phyloP scores from a whole-genome alignment of 2,888 invertebrate species.

The Hetaerina titia region DNA sequence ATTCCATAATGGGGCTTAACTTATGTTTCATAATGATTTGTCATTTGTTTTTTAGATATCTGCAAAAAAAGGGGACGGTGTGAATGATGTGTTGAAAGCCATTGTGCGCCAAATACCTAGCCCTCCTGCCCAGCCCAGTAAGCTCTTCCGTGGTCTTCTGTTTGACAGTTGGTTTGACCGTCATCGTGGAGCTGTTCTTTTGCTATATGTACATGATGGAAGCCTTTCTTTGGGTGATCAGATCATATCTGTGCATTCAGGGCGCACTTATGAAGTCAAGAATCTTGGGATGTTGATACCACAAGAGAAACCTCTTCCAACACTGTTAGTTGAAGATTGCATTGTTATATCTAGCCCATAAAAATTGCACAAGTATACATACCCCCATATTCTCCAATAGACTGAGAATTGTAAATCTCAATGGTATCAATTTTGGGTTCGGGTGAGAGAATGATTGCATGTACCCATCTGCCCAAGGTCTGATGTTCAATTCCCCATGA shows the following conservation, averaged over 20 bases:
- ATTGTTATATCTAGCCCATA: background rate
- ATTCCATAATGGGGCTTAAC: background rate
- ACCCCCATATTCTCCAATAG: too few species aligned
- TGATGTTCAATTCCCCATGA: too few species aligned
- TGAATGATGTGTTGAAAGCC: constrained; percentile 87
- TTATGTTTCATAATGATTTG: constrained; percentile 57
- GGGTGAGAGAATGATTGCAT: too few species aligned
- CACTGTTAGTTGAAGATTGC: constrained; percentile 79
- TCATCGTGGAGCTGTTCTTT: constrained; percentile 89
- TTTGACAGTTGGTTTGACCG: constrained; percentile 96
- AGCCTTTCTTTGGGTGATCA: constrained; percentile 85
- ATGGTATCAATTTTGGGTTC: too few species aligned
- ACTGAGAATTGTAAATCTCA: too few species aligned
- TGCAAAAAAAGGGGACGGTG: constrained; percentile 93
- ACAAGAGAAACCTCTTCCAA: constrained; percentile 82
- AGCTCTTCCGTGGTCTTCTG: constrained; percentile 87
- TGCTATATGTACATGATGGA: constrained; percentile 90
- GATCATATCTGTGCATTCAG: constrained; percentile 85
- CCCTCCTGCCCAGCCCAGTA: constrained; percentile 81
- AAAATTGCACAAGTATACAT: too few species aligned
- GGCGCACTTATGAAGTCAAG: constrained; percentile 88
- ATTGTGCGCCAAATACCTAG: constrained; percentile 89
- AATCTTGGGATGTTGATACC: constrained; percentile 90
- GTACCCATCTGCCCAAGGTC: too few species aligned
- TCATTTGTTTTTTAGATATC: constrained; percentile 82